Base-by-base conservation (phyloP, 1,140 invertebrate genomes). In the Drosophila repletoides region DNA sequence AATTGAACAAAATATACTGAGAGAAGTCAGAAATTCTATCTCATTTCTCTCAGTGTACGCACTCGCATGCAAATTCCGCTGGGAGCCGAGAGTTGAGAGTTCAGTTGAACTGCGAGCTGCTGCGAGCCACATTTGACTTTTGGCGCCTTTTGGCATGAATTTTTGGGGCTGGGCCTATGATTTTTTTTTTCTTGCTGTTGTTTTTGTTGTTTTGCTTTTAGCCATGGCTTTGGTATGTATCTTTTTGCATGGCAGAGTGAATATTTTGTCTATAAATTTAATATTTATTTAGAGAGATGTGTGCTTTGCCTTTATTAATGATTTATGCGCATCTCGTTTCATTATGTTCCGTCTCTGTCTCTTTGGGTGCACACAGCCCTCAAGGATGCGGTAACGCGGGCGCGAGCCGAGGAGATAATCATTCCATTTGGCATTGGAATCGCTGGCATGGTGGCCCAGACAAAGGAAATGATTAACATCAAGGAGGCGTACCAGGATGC, bases 391-490 rank as follows among this genome's bases (percentile, higher is more conserved):
- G 90, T 97, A 53, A 91, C 91, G 46, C 92, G 92, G 72, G 94
- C 95, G 1, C 92, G 94, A 51, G 93, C 93, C 6, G 95, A 97
- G 75, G 96, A 97, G 77, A 94, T 96, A 41, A 92, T 93, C 77
- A 96, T 98, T 88, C 96, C 96, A 0, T 97, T 98, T 88, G 97
- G 97, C 0, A 94, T 96, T 5, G 97, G 97, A 1, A 97, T 98
- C 52, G 96, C 96, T 0, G 97, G 97, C 0, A 93, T 95, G 53
- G 97, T 98, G 1, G 97, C 97, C 14, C 93, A 96, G 87, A 97
- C 93, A 33, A 98, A 97, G 90, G 92, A 95, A 74, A 94, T 94
- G 55, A 95, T 98, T 88, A 97, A 98, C 91, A 97, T 98, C 83
- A 96, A 93, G 81, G 95, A 98, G 89, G 97, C 96, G 9, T 98